A percentile compares a stretch with the other conserved stretches of the same genome.
phyloP scores from a whole-genome alignment of 2,888 invertebrate genomes.

The Brachyptera putata region DNA sequence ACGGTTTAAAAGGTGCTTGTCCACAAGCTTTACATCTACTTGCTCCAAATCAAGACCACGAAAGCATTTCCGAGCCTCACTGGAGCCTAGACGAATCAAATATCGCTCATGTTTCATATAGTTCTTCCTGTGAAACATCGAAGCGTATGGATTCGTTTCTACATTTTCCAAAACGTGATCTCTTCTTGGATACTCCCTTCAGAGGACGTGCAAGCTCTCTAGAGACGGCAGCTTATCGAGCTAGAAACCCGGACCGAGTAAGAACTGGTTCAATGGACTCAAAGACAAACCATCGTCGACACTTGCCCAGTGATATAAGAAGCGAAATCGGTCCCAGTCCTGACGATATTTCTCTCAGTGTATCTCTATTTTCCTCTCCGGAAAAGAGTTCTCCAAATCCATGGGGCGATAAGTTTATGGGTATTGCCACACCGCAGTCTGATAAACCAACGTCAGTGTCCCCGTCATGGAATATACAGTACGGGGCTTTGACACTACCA shows the following conservation, averaged over 20 bases:
- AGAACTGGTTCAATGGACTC: slow-evolving; percentile 38
- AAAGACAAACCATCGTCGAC: slow-evolving; percentile 24
- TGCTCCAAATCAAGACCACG: not conserved
- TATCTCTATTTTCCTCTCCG: not conserved
- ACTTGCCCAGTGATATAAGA: not conserved
- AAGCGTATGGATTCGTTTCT: slow-evolving; percentile 19
- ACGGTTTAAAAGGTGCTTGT: slow-evolving; percentile 18
- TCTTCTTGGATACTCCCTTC: slow-evolving; percentile 31
- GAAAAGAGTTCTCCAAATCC: not conserved
- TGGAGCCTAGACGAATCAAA: slow-evolving; percentile 2
- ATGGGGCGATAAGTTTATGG: not conserved
- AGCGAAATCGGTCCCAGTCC: not conserved
- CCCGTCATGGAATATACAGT: slow-evolving; percentile 22
- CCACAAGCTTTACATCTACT: not conserved
- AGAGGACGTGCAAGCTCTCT: slow-evolving; percentile 38
- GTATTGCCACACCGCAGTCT: not conserved
- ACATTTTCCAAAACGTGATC: slow-evolving; percentile 25
- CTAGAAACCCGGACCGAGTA: slow-evolving; percentile 31
- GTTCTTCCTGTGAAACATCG: slow-evolving; percentile 27
- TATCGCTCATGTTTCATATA: slow-evolving; percentile 19
- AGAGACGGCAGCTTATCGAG: slow-evolving; percentile 36
- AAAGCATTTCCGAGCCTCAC: not conserved
- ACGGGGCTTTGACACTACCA: slow-evolving; percentile 48
- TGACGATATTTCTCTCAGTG: not conserved
- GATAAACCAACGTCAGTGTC: not conserved